Evolutionary conservation across 2,888 invertebrate species (phyloP), one percentile per base, ranked within the genome.

Genomic region (Cataglyphis altisquamis): DNA sequence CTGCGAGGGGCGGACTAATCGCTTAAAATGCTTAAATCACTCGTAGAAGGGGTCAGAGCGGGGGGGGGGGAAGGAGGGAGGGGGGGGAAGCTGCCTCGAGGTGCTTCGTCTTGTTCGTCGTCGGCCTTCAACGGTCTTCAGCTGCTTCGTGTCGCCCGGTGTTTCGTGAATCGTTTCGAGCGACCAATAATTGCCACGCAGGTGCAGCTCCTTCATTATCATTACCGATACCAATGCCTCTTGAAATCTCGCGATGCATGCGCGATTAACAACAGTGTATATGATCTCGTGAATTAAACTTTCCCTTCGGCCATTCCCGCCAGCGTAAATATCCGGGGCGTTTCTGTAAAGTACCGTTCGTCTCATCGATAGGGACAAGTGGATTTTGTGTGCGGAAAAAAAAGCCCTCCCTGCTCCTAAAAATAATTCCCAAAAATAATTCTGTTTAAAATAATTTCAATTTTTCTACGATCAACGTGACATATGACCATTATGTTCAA

Each of bases 101-200:
- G 85, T 88, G 87, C 81, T 81, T 78, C 83, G 36, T 67, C 63
- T 55, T 63, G 18, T 41, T 75, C 48, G 77, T 75, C 48, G 68
- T 39, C 72, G 72, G 60, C 78, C 72, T 72, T 80, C 72, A 60
- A 12, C 21, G 60, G 82, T 81, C 78, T 84, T 84, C 87, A 84
- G 88, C 87, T 83, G 87, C 82, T 36, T 39, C 68, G 67, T 67
- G 52, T 77, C 67, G 77, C 21, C 29, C 57, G 32, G 12, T 39
- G 18, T 36, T 18, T 21, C 36, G 21, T 21, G 29, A 21, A 82
- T 84, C 55, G 66, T n/a, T n/a, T n/a, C n/a, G 48, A 77, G 52
- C 74, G 67, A 41, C 48, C 52, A 75, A 73, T 87, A 87, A 88
- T 87, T 83, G 82, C 70, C 86, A 70, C 82, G 87, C 88, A 87